Evolutionary conservation across 2,888 invertebrate genomes (phyloP), one percentile per base, ranked within the genome.

Genomic region (Agrotis ipsilon): DNA sequence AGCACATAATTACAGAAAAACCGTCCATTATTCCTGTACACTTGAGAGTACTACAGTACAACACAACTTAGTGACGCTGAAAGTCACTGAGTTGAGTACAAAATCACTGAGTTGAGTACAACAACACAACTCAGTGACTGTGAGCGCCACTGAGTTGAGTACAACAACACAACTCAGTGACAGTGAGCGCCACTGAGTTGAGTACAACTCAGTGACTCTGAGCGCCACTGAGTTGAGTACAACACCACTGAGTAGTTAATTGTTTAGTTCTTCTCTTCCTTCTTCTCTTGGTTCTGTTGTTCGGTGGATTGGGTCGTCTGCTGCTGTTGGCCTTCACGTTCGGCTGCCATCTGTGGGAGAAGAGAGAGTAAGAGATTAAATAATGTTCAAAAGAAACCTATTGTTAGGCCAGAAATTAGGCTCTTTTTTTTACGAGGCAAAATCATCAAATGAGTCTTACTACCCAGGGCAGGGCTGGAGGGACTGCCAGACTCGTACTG

Each of bases 301-400:
- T 92, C 90, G 3, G 89, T 87, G 71, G 89, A 87, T 48, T 91
- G 89, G 61, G 88, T 82, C 18, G 88, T 85, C 61, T 90, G 87
- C 24, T 89, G 86, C 54, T 90, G 87, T 59, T 91, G 91, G 24
- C 94, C 94, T 68, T 96, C 96, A 43, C 96, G 93, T 72, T 96
- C 96, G 0, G 96, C 96, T 0, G 96, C 96, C 96, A 96, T 96
- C 96, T 94, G 80, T 39, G 45, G 27, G n/a, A n/a, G n/a, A n/a
- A n/a, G n/a, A n/a, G n/a, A n/a, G n/a, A n/a, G 32, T 39, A 43
- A 16, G 0, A 14, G 14, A 7, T n/a, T 9, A 39, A 39, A 27
- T 27, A 0, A n/a, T 55, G 2, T 13, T 11, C 11, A 24, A 24
- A 16, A 21, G 18, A 46, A 46, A 46, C 4, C 0, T 45, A 13